Percentiles rank a stretch among this genome's conserved stretches.
Evolutionary conservation across 35 echinoderm and acorn worm species (phyloP).

Genomic region (Amphiura filiformis): DNA sequence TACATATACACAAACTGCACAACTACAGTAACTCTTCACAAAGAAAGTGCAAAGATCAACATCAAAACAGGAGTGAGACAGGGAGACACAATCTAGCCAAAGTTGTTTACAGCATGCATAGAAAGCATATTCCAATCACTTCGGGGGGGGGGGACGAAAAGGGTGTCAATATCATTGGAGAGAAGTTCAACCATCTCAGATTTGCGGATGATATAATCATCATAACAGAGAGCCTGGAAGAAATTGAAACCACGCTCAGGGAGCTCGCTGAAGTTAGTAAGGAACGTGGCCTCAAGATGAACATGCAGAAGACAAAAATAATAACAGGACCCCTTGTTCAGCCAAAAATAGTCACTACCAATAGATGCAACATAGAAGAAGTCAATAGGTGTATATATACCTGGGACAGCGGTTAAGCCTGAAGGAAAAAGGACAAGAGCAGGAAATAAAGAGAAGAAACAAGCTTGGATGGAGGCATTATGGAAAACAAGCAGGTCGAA

Average conservation of each 20-base stretch:
- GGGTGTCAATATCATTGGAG: constrained; percentile 5
- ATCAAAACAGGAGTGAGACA: constrained; percentile 1
- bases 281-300: neutral
- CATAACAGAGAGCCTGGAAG: neutral
- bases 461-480: too few relatives aligned
- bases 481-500: too few relatives aligned
- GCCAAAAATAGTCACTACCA: too few relatives aligned
- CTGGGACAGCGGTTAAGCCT: too few relatives aligned
- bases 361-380: too few relatives aligned
- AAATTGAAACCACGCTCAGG: neutral
- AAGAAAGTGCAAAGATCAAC: neutral
- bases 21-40: neutral
- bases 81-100: neutral
- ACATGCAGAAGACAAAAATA: neutral
- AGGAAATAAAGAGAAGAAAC: too few relatives aligned
- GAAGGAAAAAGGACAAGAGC: too few relatives aligned
- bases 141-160: neutral
- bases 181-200: neutral
- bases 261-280: neutral
- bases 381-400: too few relatives aligned
- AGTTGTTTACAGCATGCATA: neutral
- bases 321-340: neutral
- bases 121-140: constrained; percentile 13
- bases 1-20: constrained; percentile 2
- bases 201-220: neutral